Percentiles rank a stretch among this genome's conserved stretches.
Evolutionary conservation across 2,113 vertebrate genomes (phyloP).

Genomic region (Scortum barcoo): DNA sequence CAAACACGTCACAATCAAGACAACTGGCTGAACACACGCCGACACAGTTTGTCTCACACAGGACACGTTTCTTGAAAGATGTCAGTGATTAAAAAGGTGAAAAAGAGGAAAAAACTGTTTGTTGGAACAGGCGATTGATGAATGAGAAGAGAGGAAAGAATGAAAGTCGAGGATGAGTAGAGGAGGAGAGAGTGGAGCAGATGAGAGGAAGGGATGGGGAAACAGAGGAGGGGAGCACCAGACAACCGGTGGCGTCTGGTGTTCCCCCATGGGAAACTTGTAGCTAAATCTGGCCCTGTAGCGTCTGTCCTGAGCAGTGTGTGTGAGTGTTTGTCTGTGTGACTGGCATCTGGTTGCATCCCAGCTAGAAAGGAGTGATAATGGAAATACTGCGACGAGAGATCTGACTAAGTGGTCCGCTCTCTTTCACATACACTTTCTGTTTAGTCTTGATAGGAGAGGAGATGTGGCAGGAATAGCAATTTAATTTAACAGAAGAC

Average conservation of each 20-base stretch:
- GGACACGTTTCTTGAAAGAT: slow-evolving; percentile 21
- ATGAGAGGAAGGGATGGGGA: slow-evolving; percentile 52
- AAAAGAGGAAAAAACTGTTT: neutral
- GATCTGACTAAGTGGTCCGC: slow-evolving; percentile 65
- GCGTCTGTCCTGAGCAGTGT: slow-evolving; percentile 69
- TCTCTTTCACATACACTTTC: slow-evolving; percentile 51
- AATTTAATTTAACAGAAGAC: neutral
- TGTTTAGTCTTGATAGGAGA: slow-evolving; percentile 32
- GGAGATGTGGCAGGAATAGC: neutral
- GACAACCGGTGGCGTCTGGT: slow-evolving; percentile 80
- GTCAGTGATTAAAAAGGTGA: neutral
- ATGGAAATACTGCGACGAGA: slow-evolving; percentile 71
- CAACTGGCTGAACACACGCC: neutral
- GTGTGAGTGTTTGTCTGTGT: slow-evolving; percentile 56
- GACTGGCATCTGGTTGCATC: slow-evolving; percentile 78
- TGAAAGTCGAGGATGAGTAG: slow-evolving; percentile 22
- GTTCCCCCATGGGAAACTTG: slow-evolving; percentile 77
- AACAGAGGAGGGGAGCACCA: slow-evolving; percentile 65
- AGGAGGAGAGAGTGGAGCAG: slow-evolving; percentile 26
- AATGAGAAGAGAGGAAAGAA: slow-evolving; percentile 4
- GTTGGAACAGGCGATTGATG: neutral
- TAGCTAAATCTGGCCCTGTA: slow-evolving; percentile 81
- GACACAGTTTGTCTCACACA: neutral
- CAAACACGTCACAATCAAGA: slow-evolving; percentile 11
- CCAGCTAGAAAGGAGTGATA: slow-evolving; percentile 68